Percentiles rank a stretch among this genome's conserved stretches.
These are phyloP conservation scores for Amitus sp. DNA, from an alignment of 2,888 invertebrate genomes.

Conservation along the genomic window DNA sequence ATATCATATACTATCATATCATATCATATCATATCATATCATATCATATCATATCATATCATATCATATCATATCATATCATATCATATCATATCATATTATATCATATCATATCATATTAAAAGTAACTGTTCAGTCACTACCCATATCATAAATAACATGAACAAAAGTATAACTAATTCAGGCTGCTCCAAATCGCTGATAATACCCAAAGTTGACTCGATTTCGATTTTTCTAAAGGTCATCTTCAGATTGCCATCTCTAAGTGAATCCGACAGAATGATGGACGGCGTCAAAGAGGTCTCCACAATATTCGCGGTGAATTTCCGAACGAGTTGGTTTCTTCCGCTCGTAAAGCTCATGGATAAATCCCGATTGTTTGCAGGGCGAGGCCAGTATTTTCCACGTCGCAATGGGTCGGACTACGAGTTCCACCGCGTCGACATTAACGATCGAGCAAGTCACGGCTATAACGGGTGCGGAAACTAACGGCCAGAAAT, in stretches of 20 bases:
- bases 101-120: no score
- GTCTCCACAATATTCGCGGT: constrained; percentile 86
- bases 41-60: no score
- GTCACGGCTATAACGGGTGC: constrained; percentile 64
- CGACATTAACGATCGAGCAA: constrained; percentile 67
- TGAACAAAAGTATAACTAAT: no score
- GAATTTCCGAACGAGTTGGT: constrained; percentile 46
- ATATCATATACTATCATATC: no score
- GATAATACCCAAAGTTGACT: no score
- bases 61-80: no score
- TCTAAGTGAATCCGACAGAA: constrained; percentile 70
- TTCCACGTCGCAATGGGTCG: constrained; percentile 73
- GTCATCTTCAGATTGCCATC: constrained; percentile 87
- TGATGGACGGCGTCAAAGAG: constrained; percentile 74
- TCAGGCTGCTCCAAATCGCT: no score
- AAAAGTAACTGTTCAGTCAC: no score
- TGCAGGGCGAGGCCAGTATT: constrained; percentile 80
- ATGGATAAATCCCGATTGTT: constrained; percentile 10
- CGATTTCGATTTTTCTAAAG: constrained; percentile 56
- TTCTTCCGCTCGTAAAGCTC: background rate
- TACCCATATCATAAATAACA: no score
- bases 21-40: no score
- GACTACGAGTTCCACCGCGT: constrained; percentile 64
- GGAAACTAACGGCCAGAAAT: constrained; percentile 51
- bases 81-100: no score